Conservation (phyloP, 2,797 vertebrate genomes). For the Apodemus agrarius region DNA sequence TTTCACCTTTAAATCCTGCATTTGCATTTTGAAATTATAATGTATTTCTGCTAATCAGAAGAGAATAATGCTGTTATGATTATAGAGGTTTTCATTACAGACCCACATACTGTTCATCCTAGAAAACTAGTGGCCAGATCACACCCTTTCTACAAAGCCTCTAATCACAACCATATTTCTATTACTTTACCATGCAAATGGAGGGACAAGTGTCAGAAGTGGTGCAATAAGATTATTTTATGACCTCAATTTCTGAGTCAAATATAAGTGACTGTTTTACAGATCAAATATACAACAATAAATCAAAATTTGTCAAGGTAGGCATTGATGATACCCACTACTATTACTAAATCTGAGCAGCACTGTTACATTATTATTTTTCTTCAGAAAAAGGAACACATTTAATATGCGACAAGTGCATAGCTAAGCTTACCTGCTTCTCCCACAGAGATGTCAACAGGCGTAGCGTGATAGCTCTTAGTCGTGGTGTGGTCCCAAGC, state of each 20-base stretch:
- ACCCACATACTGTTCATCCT: slow-evolving; percentile 14
- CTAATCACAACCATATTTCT: slow-evolving; percentile 60
- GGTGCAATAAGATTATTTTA: slow-evolving; percentile 50
- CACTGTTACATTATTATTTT: not conserved
- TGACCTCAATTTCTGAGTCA: slow-evolving; percentile 37
- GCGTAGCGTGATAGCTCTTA: slow-evolving; percentile 92
- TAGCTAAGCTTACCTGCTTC: slow-evolving; percentile 91
- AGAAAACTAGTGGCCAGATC: slow-evolving; percentile 57
- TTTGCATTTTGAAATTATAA: slow-evolving; percentile 60
- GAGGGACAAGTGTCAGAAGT: slow-evolving; percentile 60
- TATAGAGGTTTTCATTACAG: slow-evolving; percentile 56
- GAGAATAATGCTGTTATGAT: slow-evolving; percentile 58
- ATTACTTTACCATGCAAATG: slow-evolving; percentile 51
- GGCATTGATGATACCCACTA: slow-evolving; percentile 2
- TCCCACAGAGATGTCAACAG: slow-evolving; percentile 95
- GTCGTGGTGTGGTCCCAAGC: slow-evolving; percentile 90
- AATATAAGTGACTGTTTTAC: slow-evolving; percentile 24
- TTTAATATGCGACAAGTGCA: not conserved
- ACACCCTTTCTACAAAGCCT: slow-evolving; percentile 49
- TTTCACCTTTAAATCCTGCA: slow-evolving; percentile 28
- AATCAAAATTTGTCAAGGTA: slow-evolving; percentile 16
- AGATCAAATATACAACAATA: slow-evolving; percentile 15
- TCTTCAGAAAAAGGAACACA: not conserved
- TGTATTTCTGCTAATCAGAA: slow-evolving; percentile 48
- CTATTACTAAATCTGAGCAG: slow-evolving; percentile 49